phyloP scores from a whole-genome alignment of 1,140 invertebrate species.

The Pseudachorutes palmiensis region DNA sequence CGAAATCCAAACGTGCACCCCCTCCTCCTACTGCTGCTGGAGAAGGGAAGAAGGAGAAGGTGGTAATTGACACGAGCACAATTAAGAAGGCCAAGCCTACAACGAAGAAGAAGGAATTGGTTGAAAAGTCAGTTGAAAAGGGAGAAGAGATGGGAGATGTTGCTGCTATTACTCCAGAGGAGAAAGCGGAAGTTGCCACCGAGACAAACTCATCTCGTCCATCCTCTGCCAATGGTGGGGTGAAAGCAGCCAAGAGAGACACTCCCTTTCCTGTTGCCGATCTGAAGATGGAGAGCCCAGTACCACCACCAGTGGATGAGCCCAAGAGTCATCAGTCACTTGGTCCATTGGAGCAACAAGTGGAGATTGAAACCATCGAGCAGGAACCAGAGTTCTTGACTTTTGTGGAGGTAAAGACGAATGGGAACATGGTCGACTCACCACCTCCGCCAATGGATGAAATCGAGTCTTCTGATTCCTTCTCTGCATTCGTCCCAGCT shows the following conservation, averaged over 20 bases:
- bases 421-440: not conserved
- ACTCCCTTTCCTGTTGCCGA: not conserved
- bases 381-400: not conserved
- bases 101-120: not conserved
- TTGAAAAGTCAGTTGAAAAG: slow-evolving; percentile 2
- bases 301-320: not conserved
- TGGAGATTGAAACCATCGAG: not conserved
- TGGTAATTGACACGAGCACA: slow-evolving; percentile 8
- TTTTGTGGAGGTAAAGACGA: not conserved
- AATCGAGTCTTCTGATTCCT: not conserved
- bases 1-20: not conserved
- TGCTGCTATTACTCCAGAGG: not conserved
- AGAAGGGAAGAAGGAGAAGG: not conserved
- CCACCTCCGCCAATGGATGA: not conserved
- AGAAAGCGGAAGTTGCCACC: too few relatives aligned
- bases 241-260: too few relatives aligned
- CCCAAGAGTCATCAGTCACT: not conserved
- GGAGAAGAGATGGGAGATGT: not conserved
- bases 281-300: not conserved
- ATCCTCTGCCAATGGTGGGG: too few relatives aligned
- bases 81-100: slow-evolving; percentile 15
- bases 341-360: slow-evolving; percentile 1
- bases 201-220: too few relatives aligned
- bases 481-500: not conserved
- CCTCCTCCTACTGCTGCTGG: not conserved